Base-by-base conservation (phyloP, 1,140 invertebrate species). In the Pachyrhynchus sulphureomaculatus region DNA sequence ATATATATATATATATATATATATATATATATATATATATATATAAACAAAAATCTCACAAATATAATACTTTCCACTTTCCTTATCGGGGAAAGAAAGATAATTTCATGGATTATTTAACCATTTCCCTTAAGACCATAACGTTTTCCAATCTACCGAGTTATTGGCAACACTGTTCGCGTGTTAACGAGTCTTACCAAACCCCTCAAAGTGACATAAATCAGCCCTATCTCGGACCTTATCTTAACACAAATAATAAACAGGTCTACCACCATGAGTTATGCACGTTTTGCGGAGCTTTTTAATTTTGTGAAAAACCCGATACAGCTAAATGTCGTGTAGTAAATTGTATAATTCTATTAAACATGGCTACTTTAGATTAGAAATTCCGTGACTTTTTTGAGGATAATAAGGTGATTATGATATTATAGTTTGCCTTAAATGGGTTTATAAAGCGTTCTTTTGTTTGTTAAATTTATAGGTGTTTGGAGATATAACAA, bases 241-340 rank as follows among this genome's bases (percentile, higher is more conserved):
- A 68, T 68, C 67, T 66, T 57, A 58, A 68, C 66, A 70, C 68
- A 70, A 68, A 70, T 70, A 70, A 70, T 70, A 70, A 70, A 70
- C 68, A 67, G 68, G 64, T 68, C 68, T 70, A 66, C 64, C 54
- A 64, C 55, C 24, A 47, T 59, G 59, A 64, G 54, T 62, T 68
- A 68, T 68, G 67, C 66, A 65, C 66, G 64, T 56, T 62, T 65
- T 42, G 47, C 59, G 56, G 63, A 55, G 63, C 57, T 64, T 58
- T 54, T 55, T 58, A 59, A 63, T 65, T 49, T 58, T 37, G 42
- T 33, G 62, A 68, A 65, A 68, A 66, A 23, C 33, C 34, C 64
- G 62, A 70, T 68, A 67, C 56, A 62, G 52, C 62, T 65, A 61
- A 34, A 53, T 70, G 57, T 70, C 68, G 68, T 70, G 68, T 70